Evolutionary conservation across 2,113 vertebrate species (phyloP).

Genomic region (Pelecanoides urinatrix): DNA sequence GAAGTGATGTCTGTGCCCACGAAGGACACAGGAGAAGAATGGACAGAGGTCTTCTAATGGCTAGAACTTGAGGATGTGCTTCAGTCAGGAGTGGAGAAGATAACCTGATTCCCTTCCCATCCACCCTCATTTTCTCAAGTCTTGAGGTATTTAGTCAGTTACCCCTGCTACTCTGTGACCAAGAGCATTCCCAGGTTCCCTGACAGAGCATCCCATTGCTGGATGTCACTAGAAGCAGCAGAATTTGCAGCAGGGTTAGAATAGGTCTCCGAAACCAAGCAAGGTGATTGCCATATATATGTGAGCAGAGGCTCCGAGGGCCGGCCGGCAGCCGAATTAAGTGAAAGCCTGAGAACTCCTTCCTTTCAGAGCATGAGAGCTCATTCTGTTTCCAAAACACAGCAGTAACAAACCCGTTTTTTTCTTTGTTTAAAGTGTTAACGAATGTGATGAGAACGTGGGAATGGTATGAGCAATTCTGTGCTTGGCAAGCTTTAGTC

Average conservation of each 20-base stretch:
- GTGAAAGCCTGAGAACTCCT: neutral
- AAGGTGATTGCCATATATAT: accelerated
- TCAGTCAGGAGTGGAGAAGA: neutral
- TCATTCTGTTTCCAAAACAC: neutral
- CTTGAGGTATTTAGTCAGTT: neutral
- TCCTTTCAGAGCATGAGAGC: neutral
- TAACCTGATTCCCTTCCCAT: neutral
- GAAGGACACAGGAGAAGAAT: neutral
- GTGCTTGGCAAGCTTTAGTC: neutral
- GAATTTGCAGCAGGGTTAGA: neutral
- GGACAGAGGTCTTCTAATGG: neutral
- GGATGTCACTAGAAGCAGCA: neutral
- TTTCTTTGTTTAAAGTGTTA: neutral
- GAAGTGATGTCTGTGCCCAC: neutral
- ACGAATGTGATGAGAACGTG: neutral
- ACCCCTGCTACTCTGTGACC: neutral
- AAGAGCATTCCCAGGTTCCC: neutral
- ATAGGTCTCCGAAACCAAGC: neutral
- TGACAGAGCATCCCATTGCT: neutral
- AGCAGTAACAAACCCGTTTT: neutral
- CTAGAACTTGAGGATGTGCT: neutral
- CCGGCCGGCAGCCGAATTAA: neutral
- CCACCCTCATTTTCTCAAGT: neutral
- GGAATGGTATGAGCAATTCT: neutral
- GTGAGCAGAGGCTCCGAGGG: neutral